Conservation (phyloP, 2,113 vertebrate genomes). For the Cephalopholis sonnerati region DNA sequence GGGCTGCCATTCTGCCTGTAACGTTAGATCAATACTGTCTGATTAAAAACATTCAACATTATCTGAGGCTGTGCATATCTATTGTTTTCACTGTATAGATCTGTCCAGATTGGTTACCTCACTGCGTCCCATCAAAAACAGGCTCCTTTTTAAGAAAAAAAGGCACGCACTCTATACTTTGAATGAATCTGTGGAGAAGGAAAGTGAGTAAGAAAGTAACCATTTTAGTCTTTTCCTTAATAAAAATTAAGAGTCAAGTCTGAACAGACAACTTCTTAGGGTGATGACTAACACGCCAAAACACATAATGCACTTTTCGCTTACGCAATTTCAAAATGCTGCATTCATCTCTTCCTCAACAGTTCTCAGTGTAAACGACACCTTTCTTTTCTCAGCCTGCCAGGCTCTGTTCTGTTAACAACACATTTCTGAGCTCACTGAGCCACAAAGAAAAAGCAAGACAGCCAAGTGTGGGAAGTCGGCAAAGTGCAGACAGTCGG, state of each 20-base stretch:
- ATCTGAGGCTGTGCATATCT: too few species aligned
- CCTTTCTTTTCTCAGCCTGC: constrained; percentile 31
- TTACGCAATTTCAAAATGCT: not conserved
- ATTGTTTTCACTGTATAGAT: too few species aligned
- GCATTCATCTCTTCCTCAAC: not conserved
- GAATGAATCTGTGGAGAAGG: too few species aligned
- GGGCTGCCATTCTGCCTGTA: too few species aligned
- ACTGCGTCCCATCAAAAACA: too few species aligned
- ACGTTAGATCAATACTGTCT: too few species aligned
- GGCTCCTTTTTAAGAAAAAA: too few species aligned
- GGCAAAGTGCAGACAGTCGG: constrained; percentile 32
- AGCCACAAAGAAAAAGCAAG: not conserved
- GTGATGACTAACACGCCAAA: constrained; percentile 3
- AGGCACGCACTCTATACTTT: too few species aligned
- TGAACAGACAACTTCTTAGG: not conserved
- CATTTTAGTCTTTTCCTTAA: not conserved
- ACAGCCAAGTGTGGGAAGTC: constrained; percentile 14
- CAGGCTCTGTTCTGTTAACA: constrained; percentile 27
- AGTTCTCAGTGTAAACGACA: constrained; percentile 25
- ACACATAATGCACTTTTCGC: not conserved
- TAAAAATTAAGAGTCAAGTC: not conserved
- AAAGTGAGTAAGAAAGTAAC: not conserved
- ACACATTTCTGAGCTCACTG: not conserved
- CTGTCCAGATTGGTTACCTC: too few species aligned
- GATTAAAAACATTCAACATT: too few species aligned